Conservation (phyloP, 1,140 invertebrate species). For the Drosophila athabasca region DNA sequence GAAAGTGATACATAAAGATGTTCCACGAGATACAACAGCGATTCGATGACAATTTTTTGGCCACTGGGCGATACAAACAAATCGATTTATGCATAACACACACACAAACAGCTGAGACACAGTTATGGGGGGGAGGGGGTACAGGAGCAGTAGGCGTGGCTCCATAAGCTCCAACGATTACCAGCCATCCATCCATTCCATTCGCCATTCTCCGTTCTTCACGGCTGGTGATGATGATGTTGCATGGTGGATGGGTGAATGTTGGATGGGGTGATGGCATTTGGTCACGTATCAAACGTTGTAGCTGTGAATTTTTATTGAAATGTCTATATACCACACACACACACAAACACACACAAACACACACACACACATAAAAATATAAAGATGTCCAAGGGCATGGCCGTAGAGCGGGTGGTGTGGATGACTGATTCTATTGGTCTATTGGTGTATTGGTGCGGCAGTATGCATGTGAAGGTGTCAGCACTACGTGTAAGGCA, state of each 20-base stretch:
- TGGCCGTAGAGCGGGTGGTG: too few species aligned
- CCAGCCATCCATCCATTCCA: conserved; percentile 8
- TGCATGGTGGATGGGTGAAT: too few species aligned
- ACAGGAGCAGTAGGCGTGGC: conserved; percentile 13
- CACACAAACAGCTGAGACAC: conserved; percentile 1
- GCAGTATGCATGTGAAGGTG: conserved; percentile 22
- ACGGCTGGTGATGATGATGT: too few species aligned
- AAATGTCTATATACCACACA: conserved; percentile 44
- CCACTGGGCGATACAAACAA: conserved; percentile 33
- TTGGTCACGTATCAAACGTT: conserved; percentile 61
- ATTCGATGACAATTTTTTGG: conserved; percentile 47
- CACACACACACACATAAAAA: not conserved
- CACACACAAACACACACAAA: too few species aligned
- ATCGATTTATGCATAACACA: conserved; percentile 65
- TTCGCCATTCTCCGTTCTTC: too few species aligned
- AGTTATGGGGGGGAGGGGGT: not conserved
- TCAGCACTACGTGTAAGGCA: conserved; percentile 54
- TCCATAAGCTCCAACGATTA: conserved; percentile 7
- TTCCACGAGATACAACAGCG: conserved; percentile 43
- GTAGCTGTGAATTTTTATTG: conserved; percentile 60
- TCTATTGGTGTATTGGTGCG: not conserved
- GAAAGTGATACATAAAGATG: conserved; percentile 47
- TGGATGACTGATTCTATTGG: conserved; percentile 14
- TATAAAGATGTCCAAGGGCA: too few species aligned
- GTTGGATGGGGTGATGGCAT: conserved; percentile 26